These are phyloP conservation scores for Schizotus pectinicornis DNA, from an alignment of 2,888 invertebrate genomes.

Conservation along the genomic window DNA sequence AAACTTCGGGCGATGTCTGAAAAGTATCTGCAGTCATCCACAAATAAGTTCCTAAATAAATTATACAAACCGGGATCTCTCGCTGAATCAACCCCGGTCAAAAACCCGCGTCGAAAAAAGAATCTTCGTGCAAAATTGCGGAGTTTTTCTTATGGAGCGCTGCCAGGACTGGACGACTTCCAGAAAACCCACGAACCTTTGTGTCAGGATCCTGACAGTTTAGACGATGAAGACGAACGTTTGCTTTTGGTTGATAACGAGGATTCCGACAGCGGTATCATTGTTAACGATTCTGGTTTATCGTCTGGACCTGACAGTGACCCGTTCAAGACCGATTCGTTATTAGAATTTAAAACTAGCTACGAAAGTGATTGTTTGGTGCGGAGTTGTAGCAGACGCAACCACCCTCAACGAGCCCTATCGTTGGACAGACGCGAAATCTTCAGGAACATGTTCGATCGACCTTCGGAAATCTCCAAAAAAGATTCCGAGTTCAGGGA, in stretches of 20 bases:
- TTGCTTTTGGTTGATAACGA: constrained; percentile 67
- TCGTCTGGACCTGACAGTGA: constrained; percentile 60
- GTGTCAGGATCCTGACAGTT: constrained; percentile 66
- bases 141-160: constrained; percentile 77
- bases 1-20: constrained; percentile 77
- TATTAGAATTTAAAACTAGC: constrained; percentile 8
- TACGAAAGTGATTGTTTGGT: constrained; percentile 13
- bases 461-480: not conserved
- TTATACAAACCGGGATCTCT: constrained; percentile 63
- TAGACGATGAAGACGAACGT: constrained; percentile 61
- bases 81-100: constrained; percentile 38
- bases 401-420: constrained; percentile 60
- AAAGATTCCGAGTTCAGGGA: constrained; percentile 14
- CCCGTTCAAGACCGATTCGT: constrained; percentile 1
- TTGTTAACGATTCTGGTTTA: constrained; percentile 75
- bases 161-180: constrained; percentile 75
- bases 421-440: constrained; percentile 65
- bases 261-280: constrained; percentile 78
- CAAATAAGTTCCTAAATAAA: constrained; percentile 72
- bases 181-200: constrained; percentile 67
- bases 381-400: constrained; percentile 40
- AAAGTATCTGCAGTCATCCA: constrained; percentile 73
- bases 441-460: constrained; percentile 13
- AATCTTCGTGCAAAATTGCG: constrained; percentile 49
- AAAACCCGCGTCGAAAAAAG: constrained; percentile 53